Percentiles rank a stretch among this genome's conserved stretches.
These are phyloP conservation scores for Vanessa tameamea DNA, from an alignment of 1,140 invertebrate species.

Conservation along the genomic window DNA sequence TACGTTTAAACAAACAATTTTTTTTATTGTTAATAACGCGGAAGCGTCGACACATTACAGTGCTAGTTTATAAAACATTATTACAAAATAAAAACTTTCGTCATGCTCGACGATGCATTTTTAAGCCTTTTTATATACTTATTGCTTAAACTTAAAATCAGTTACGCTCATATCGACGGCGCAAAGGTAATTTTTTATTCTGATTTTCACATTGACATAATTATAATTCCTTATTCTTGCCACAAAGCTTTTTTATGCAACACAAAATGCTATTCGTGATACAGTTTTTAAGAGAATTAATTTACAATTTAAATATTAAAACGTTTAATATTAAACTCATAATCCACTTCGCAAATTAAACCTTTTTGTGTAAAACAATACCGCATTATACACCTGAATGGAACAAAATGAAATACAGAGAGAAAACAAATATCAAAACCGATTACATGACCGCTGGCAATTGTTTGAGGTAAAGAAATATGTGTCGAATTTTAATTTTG, in stretches of 20 bases:
- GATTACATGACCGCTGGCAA: neutral
- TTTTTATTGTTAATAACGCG: too few species aligned
- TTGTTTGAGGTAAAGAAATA: neutral
- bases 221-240: too few species aligned
- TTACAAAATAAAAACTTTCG: neutral
- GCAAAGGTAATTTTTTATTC: constrained; percentile 49
- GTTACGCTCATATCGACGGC: constrained; percentile 52
- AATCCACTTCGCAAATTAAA: neutral
- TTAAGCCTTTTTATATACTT: constrained; percentile 25
- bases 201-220: neutral
- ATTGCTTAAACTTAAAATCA: constrained; percentile 29
- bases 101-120: constrained; percentile 17
- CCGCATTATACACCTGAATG: neutral
- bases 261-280: too few species aligned
- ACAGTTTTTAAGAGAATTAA: too few species aligned
- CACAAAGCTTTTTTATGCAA: too few species aligned
- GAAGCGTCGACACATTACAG: neutral
- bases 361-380: neutral
- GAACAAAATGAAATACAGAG: neutral
- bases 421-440: constrained; percentile 1
- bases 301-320: too few species aligned
- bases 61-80: neutral
- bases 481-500: too few species aligned
- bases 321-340: neutral
- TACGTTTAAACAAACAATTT: too few species aligned